Base-by-base conservation (phyloP, 2,113 vertebrate species). In the Archocentrus centrarchus region DNA sequence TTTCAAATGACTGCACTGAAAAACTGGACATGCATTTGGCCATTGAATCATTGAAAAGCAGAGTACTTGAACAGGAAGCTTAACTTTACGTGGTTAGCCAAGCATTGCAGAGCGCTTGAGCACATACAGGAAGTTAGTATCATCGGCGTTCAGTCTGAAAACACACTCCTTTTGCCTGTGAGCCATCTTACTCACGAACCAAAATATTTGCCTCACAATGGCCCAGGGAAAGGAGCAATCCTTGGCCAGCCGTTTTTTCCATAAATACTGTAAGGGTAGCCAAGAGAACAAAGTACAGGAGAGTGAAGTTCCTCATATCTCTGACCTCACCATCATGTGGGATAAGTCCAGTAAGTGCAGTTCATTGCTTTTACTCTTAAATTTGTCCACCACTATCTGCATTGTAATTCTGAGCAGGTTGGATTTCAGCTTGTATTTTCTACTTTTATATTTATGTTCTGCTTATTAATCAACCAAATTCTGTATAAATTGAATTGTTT, bases 261-360 rank as follows among this genome's bases (percentile, higher is more conserved):
- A 97, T 57, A 97, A 96, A 88, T 96, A 95, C 80, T 95, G 97
- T 17, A 99, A 96, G 93, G 89, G 93, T 79, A 88, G 92, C 85
- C 96, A 96, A 32, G 97, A 99, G 77, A 96, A 95, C 84, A 97
- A 83, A 87, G 92, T 82, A 18, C 94, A 94, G 90, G 97, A 98
- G 80, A 93, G 83, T 76, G 98, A 97, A 79, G 95, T 92, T 86
- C 96, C 95, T 14, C 94, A 83, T 35, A 91, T 96, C 88, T 98
- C 97, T 83, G 97, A 97, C 84, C 96, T 95, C 91, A 95, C 97
- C 93, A 77, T 92, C 86, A 91, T 92, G 61, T 98, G 97, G 98
- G 97, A 99, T 89, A 95, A 90, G 93, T 92, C 93, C 86, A 98
- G 98, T 99, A 97, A 99, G 98, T 98, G 87, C 58, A 2, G 39